Conservation (phyloP, 1,140 invertebrate species). For the Ectropis grisescens region DNA sequence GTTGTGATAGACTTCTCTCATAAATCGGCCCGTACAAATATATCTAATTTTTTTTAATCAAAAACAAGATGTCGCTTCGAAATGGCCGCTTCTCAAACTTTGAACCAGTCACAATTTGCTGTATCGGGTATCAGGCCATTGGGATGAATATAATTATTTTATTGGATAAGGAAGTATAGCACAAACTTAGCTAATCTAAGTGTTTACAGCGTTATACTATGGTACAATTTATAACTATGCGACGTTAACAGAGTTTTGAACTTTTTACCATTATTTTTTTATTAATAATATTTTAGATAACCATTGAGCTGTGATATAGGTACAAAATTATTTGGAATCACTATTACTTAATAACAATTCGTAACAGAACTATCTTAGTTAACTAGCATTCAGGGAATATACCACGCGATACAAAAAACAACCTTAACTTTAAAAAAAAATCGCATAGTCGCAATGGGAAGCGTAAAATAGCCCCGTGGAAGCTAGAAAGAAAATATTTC, state of each 20-base stretch:
- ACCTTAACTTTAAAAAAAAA: too few species aligned
- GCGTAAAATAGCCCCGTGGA: constrained; percentile 19
- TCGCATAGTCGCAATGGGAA: constrained; percentile 1
- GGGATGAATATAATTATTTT: too few species aligned
- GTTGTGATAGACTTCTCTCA: too few species aligned
- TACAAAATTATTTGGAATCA: constrained; percentile 36
- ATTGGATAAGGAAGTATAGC: too few species aligned
- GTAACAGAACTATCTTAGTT: constrained; percentile 19
- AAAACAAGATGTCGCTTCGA: too few species aligned
- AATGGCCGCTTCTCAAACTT: too few species aligned
- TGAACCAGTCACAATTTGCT: too few species aligned
- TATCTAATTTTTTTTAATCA: too few species aligned
- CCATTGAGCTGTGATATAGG: constrained; percentile 28
- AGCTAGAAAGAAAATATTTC: constrained; percentile 26
- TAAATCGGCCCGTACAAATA: too few species aligned
- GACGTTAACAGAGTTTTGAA: constrained; percentile 20
- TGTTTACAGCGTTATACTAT: constrained; percentile 10
- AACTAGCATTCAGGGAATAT: constrained; percentile 18
- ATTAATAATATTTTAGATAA: constrained; percentile 9
- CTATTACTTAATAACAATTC: constrained; percentile 24
- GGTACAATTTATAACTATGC: constrained; percentile 13
- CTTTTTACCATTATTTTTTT: constrained; percentile 2
- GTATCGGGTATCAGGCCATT: too few species aligned
- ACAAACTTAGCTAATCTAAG: too few species aligned
- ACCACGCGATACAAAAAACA: too few species aligned